Conservation (phyloP, 2,888 invertebrate genomes). For the Hylaea fasciaria region DNA sequence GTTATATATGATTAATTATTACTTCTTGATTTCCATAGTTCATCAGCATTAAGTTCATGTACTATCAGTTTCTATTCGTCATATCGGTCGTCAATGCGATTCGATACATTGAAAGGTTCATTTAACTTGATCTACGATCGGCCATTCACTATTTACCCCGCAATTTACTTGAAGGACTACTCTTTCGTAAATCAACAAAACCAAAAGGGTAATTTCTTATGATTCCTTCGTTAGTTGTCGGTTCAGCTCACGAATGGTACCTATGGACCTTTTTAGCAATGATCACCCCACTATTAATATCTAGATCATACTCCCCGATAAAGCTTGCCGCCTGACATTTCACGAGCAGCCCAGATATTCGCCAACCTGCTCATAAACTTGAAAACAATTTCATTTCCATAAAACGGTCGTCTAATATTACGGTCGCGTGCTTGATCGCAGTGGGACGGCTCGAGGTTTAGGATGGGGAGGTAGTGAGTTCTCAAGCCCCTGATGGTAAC, state of each 20-base stretch:
- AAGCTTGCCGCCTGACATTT: conserved; percentile 33
- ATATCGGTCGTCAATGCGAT: not conserved
- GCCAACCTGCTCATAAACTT: conserved; percentile 38
- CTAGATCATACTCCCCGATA: conserved; percentile 18
- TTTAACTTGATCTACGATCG: conserved; percentile 6
- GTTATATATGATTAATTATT: conserved; percentile 15
- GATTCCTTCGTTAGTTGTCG: not conserved
- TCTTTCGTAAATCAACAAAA: not conserved
- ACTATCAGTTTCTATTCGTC: conserved; percentile 13
- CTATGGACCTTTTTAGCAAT: not conserved
- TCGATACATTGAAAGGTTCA: not conserved
- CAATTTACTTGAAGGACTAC: not conserved
- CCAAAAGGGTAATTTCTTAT: not conserved
- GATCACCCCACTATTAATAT: conserved; percentile 12
- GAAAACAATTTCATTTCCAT: conserved; percentile 43
- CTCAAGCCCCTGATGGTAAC: conserved; percentile 44
- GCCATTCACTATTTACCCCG: conserved; percentile 4
- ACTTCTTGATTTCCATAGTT: conserved; percentile 16
- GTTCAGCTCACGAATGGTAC: conserved; percentile 15
- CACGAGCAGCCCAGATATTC: conserved; percentile 32
- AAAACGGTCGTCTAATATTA: conserved; percentile 30
- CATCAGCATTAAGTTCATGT: conserved; percentile 24
- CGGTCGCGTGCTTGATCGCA: conserved; percentile 34
- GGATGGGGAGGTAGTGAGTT: conserved; percentile 17
- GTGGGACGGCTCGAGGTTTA: conserved; percentile 1